These are phyloP conservation scores for Arenaria interpres DNA, from an alignment of 2,113 vertebrate species.

Conservation along the genomic window DNA sequence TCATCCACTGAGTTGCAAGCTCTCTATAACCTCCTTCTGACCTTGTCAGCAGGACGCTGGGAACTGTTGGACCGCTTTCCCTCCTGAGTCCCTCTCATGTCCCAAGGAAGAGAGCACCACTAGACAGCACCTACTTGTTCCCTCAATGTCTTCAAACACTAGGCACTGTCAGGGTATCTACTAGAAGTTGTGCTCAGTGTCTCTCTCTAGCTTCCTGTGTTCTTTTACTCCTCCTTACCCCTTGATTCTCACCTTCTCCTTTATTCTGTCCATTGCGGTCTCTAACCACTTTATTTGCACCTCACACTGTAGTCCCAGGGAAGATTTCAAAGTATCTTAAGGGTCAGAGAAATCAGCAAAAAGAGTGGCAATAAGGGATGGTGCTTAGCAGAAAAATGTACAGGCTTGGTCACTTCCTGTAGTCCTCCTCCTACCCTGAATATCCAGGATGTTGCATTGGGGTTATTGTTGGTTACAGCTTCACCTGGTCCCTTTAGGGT, in stretches of 20 bases:
- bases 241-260: background rate
- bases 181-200: background rate
- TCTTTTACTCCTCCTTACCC: background rate
- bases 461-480: background rate
- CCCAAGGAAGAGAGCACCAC: background rate
- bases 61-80: background rate
- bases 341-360: background rate
- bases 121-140: background rate
- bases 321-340: background rate
- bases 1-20: background rate
- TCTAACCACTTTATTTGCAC: background rate
- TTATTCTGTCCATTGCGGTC: background rate
- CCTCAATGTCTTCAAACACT: background rate
- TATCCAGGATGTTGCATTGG: background rate
- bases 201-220: background rate
- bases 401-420: background rate
- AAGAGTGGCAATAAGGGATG: background rate
- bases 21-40: background rate
- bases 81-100: background rate
- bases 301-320: background rate
- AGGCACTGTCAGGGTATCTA: background rate
- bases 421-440: background rate
- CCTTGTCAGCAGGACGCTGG: background rate
- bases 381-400: background rate
- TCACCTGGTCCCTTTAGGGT: background rate